Base-by-base conservation (phyloP, 2,113 vertebrate species). In the Lepisosteus oculatus region DNA sequence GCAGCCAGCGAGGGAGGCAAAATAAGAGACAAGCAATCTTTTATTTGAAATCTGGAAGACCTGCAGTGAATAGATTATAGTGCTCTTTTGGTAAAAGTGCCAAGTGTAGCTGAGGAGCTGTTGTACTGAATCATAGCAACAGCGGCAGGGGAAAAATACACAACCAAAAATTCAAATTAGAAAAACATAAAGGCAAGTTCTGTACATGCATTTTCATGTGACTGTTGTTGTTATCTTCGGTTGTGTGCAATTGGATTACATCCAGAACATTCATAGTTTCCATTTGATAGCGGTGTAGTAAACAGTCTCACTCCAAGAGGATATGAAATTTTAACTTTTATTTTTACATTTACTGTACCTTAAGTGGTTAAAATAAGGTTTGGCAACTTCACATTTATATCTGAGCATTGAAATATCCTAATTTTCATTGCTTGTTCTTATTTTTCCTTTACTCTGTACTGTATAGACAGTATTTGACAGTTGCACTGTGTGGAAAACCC, bases 41-140 rank as follows among this genome's bases (percentile, higher is more conserved):
- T 85, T 76, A 81, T 68, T 55, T 69, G 85, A 82, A 68, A 68
- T 77, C 79, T 78, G 82, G 84, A 76, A 77, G 81, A 78, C 84
- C 70, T 80, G 85, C 83, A 81, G 56, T 84, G 82, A 86, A 89
- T 87, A 88, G 87, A 87, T 86, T 85, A 83, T 82, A 84, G 83
- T 86, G 86, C 87, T 42, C 81, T 78, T 83, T 85, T 83, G 83
- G 80, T 80, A 75, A 17, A 6, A 71, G 78, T 29, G 75, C 83
- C 85, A 81, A 80, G 81, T 87, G 83, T 85, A 80, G 74, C 84
- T 75, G 55, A 73, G 76, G 51, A 69, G 85, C 80, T 79, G 78
- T 71, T 57, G 77, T 78, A 74, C 74, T 76, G 75, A 70, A 66
- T 74, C 86, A 89, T 90, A 80, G 88, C 81, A 90, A 90, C 88